Evolutionary conservation across 2,113 vertebrate species (phyloP).

Genomic region (Lepus timidus): DNA sequence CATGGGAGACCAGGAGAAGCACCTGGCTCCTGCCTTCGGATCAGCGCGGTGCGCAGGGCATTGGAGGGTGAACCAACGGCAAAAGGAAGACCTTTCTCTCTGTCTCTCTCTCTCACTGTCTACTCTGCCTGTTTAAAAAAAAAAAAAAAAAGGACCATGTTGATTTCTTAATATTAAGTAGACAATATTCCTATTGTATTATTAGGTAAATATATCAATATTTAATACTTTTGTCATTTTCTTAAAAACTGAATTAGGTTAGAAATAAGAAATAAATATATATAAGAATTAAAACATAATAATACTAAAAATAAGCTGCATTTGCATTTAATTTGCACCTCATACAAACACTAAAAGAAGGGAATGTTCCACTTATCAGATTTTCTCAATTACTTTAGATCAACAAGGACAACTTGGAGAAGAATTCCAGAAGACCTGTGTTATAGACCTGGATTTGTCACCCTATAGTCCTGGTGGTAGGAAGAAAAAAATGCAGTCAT

Average conservation of each 20-base stretch:
- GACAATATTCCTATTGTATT: conserved; percentile 25
- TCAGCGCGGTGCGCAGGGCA: too few relatives aligned
- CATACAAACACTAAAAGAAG: conserved; percentile 21
- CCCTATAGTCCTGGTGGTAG: background rate
- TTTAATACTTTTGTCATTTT: background rate
- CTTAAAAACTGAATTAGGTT: background rate
- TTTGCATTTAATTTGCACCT: conserved; percentile 36
- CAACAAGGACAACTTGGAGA: conserved; percentile 20
- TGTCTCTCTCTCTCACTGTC: too few relatives aligned
- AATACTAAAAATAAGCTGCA: conserved; percentile 41
- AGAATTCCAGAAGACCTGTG: conserved; percentile 33
- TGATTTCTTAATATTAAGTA: conserved; percentile 53
- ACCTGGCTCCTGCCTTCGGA: too few relatives aligned
- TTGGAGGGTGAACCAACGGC: too few relatives aligned
- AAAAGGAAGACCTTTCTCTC: too few relatives aligned
- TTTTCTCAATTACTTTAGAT: conserved; percentile 31
- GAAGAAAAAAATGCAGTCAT: background rate
- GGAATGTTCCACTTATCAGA: background rate
- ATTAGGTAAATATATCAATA: conserved; percentile 24
- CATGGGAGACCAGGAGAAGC: too few relatives aligned
- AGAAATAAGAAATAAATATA: background rate
- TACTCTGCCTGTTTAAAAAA: too few relatives aligned
- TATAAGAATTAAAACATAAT: conserved; percentile 47
- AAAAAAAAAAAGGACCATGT: background rate
- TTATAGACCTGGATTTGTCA: conserved; percentile 55